Percentiles rank a stretch among this genome's conserved stretches.
These are phyloP conservation scores for Chaenodraco wilsoni DNA, from an alignment of 2,797 vertebrate species.

Conservation along the genomic window DNA sequence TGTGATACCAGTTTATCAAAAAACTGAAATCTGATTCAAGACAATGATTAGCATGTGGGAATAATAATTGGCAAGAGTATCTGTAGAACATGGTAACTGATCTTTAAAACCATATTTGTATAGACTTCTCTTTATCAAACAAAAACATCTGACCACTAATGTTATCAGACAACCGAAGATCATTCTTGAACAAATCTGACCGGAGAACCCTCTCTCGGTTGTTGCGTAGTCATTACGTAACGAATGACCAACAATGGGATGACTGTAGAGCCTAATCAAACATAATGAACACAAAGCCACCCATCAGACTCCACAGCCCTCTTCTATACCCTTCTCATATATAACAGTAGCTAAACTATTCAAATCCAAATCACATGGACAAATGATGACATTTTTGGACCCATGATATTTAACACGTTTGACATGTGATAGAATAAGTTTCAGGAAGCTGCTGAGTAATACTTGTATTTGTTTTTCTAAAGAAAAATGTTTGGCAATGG, in stretches of 20 bases:
- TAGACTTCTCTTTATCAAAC: neutral
- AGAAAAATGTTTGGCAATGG: neutral
- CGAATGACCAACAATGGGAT: conserved; percentile 11
- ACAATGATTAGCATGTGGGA: neutral
- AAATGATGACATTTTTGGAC: conserved; percentile 22
- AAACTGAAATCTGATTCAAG: neutral
- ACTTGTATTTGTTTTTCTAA: conserved; percentile 7
- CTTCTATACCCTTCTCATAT: neutral
- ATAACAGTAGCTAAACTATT: conserved; percentile 27
- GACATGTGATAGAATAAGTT: conserved; percentile 9
- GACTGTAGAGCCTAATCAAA: conserved; percentile 32
- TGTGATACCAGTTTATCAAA: neutral
- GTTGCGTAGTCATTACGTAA: conserved; percentile 17
- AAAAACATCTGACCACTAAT: neutral
- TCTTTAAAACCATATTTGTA: neutral
- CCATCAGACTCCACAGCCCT: neutral
- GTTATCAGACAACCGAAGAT: neutral
- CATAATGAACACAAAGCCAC: conserved; percentile 12
- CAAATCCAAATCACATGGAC: conserved; percentile 17
- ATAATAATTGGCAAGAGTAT: neutral
- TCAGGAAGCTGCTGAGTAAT: conserved; percentile 4
- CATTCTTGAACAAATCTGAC: neutral
- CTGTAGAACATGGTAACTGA: neutral
- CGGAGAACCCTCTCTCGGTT: neutral
- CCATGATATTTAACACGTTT: conserved; percentile 17